These are phyloP conservation scores for Dryobota labecula DNA, from an alignment of 2,888 invertebrate genomes.

Conservation along the genomic window DNA sequence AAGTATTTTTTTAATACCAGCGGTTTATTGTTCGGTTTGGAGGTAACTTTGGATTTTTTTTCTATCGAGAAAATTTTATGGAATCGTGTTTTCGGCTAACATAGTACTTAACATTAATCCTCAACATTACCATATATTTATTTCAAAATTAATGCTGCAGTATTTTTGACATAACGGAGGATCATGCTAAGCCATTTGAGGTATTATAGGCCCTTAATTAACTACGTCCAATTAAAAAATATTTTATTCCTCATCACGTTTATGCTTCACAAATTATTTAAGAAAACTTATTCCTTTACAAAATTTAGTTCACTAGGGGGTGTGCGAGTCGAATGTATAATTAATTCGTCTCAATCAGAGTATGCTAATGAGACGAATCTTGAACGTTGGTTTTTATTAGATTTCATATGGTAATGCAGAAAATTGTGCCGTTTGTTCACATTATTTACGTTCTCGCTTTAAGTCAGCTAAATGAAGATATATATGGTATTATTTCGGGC, in stretches of 20 bases:
- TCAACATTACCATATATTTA: too few species aligned
- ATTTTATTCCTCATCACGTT: slow-evolving; percentile 12
- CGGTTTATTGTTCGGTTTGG: too few species aligned
- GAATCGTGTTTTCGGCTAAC: too few species aligned
- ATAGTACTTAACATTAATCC: too few species aligned
- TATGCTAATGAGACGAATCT: slow-evolving; percentile 53
- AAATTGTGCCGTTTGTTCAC: slow-evolving; percentile 28
- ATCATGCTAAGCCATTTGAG: too few species aligned
- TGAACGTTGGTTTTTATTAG: slow-evolving; percentile 33
- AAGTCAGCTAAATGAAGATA: slow-evolving; percentile 28
- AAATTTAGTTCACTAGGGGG: slow-evolving; percentile 57
- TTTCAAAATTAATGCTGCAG: too few species aligned
- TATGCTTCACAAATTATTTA: slow-evolving; percentile 15
- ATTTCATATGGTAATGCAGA: slow-evolving; percentile 60
- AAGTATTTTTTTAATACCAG: too few species aligned
- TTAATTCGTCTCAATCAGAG: slow-evolving; percentile 55
- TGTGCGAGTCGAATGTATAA: slow-evolving; percentile 58
- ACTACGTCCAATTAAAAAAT: too few species aligned
- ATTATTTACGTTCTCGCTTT: slow-evolving; percentile 40
- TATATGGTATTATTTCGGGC: slow-evolving; percentile 26
- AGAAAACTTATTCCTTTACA: slow-evolving; percentile 34
- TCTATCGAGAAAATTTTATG: too few species aligned
- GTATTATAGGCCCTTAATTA: too few species aligned
- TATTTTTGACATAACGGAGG: too few species aligned
- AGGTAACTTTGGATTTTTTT: too few species aligned